phyloP scores from a whole-genome alignment of 2,888 invertebrate species.

The Lasioglossum pauxillum region DNA sequence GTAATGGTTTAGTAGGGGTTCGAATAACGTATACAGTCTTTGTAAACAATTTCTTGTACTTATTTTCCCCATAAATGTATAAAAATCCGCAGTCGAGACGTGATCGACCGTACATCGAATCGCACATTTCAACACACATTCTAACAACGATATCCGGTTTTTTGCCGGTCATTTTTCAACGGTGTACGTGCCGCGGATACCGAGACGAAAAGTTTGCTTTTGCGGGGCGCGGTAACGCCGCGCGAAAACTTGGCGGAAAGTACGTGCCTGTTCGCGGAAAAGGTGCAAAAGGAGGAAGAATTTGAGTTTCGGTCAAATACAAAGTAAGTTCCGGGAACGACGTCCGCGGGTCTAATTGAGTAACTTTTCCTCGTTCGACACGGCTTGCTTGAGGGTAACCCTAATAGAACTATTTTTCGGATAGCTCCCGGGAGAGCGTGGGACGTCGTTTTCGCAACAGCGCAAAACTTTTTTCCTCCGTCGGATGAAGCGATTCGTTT shows the following conservation, averaged over 20 bases:
- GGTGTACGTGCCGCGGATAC: conserved; percentile 38
- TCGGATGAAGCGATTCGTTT: conserved; percentile 24
- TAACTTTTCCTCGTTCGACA: conserved; percentile 68
- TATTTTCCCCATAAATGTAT: no score
- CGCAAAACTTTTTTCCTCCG: conserved; percentile 48
- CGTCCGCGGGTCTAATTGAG: conserved; percentile 68
- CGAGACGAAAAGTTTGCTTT: conserved; percentile 49
- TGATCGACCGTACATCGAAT: not conserved
- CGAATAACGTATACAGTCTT: no score
- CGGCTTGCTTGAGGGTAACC: conserved; percentile 57
- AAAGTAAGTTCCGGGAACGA: conserved; percentile 61
- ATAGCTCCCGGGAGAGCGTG: conserved; percentile 18
- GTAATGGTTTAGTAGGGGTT: no score
- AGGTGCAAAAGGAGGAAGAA: conserved; percentile 57
- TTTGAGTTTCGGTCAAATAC: conserved; percentile 62
- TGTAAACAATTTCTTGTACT: no score
- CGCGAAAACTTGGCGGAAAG: conserved; percentile 43
- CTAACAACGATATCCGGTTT: not conserved
- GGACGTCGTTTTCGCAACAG: conserved; percentile 48
- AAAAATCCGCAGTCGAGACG: not conserved
- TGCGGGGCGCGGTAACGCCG: conserved; percentile 27
- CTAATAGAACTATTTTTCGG: conserved; percentile 61
- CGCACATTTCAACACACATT: not conserved
- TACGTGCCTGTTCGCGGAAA: conserved; percentile 48
- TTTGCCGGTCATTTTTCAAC: conserved; percentile 16